Evolutionary conservation across 2,113 vertebrate genomes (phyloP).

Genomic region (Gavia stellata): DNA sequence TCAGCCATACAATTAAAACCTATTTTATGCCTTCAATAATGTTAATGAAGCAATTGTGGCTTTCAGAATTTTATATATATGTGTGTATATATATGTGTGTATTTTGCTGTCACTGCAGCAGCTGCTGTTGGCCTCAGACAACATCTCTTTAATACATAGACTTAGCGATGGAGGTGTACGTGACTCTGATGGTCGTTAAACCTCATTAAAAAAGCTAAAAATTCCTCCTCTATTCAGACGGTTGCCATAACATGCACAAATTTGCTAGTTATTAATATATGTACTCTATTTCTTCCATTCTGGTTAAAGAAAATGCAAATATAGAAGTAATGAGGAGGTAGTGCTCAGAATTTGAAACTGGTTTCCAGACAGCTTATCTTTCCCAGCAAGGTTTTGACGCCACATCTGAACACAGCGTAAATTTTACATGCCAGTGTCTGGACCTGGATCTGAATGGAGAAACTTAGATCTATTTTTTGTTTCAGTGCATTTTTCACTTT

Average conservation of each 20-base stretch:
- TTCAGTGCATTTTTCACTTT: background rate
- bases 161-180: background rate
- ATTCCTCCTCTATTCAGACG: background rate
- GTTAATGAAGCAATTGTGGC: constrained; percentile 48
- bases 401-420: background rate
- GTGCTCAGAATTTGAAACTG: background rate
- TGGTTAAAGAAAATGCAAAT: background rate
- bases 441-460: background rate
- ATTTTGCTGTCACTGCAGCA: background rate
- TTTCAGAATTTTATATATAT: constrained; percentile 21
- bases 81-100: background rate
- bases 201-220: background rate
- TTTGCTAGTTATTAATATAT: background rate
- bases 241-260: background rate
- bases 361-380: background rate
- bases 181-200: background rate
- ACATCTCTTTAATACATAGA: background rate
- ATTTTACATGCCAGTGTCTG: background rate
- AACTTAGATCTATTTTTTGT: background rate
- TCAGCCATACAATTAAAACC: constrained; percentile 52
- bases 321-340: background rate
- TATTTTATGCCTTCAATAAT: constrained; percentile 35
- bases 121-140: constrained; percentile 2
- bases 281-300: background rate
- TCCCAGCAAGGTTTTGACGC: background rate